phyloP scores from a whole-genome alignment of 2,113 vertebrate genomes.

The Pan troglodytes region NHGRI_mPanTro3-v2.1_pri NC_072407.2:53284001-53284500 shows the following conservation, averaged over 20 bases:
- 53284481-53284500: background rate
- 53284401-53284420: background rate
- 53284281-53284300: background rate
- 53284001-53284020: background rate
- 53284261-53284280: background rate
- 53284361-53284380: background rate
- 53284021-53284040: background rate
- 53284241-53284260: conserved; percentile 4
- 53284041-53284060: background rate
- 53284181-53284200: conserved; percentile 19
- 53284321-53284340: background rate
- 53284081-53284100: background rate
- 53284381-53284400: background rate
- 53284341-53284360: conserved; percentile 14
- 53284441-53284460: background rate
- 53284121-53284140: background rate
- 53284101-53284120: conserved; percentile 1
- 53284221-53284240: background rate
- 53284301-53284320: background rate
- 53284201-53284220: background rate
- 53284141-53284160: background rate
- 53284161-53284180: background rate
- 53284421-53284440: background rate
- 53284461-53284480: background rate
- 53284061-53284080: background rate